Evolutionary conservation across 2,888 invertebrate species (phyloP).

Genomic region (Andrena fulva): DNA sequence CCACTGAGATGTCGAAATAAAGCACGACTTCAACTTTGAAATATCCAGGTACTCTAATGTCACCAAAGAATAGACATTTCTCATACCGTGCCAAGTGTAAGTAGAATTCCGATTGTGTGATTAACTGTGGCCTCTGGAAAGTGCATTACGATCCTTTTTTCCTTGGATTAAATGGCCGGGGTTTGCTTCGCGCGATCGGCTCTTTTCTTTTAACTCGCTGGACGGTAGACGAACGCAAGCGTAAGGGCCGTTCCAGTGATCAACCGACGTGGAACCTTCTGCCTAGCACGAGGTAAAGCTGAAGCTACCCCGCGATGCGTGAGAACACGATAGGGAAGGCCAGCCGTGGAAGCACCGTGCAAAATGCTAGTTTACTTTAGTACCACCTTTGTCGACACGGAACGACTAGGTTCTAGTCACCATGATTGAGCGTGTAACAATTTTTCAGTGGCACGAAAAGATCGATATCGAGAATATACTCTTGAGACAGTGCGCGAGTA

Average conservation of each 20-base stretch:
- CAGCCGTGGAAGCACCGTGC: neutral
- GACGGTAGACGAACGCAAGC: conserved; percentile 25
- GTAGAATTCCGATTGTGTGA: too few species aligned
- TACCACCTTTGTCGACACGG: neutral
- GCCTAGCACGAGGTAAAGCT: neutral
- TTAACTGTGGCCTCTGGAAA: neutral
- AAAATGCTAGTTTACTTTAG: neutral
- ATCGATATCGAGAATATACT: neutral
- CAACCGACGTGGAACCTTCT: conserved; percentile 27
- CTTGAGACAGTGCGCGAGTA: neutral
- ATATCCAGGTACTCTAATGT: neutral
- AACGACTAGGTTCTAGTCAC: neutral
- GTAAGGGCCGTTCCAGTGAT: conserved; percentile 37
- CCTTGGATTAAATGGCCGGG: too few species aligned
- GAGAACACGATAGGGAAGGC: conserved; percentile 28
- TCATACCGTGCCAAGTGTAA: neutral
- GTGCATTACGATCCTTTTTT: too few species aligned
- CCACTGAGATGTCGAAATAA: too few species aligned
- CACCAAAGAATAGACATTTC: neutral
- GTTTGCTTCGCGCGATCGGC: neutral
- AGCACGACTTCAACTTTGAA: too few species aligned
- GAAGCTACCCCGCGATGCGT: conserved; percentile 26
- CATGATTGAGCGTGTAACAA: neutral
- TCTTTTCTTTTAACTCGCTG: conserved; percentile 21
- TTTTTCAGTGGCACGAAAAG: conserved; percentile 5